Evolutionary conservation across 2,113 vertebrate genomes (phyloP).

Genomic region (Scatophagus argus): DNA sequence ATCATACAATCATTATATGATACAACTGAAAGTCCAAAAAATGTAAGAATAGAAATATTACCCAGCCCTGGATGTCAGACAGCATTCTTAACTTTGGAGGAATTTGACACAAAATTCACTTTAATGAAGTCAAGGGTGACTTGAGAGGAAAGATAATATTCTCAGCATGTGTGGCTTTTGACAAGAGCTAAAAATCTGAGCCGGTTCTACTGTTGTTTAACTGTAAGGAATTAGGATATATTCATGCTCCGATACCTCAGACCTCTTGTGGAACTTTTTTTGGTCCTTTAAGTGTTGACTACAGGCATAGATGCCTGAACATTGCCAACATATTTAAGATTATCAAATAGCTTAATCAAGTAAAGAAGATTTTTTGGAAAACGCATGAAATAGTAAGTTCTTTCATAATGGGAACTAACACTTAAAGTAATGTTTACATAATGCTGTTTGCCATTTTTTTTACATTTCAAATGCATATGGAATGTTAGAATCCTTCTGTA

Average conservation of each 20-base stretch:
- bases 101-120: not conserved
- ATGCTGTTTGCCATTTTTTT: not conserved
- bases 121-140: constrained; percentile 8
- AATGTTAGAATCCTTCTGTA: not conserved
- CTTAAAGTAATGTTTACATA: not conserved
- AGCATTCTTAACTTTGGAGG: not conserved
- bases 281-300: constrained; percentile 5
- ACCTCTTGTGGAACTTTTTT: not conserved
- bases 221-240: not conserved
- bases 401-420: not conserved
- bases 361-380: too few relatives aligned
- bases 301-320: constrained; percentile 23
- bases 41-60: not conserved
- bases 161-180: constrained; percentile 10
- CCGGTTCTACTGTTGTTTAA: not conserved
- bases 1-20: not conserved
- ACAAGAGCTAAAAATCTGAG: constrained; percentile 5
- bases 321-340: not conserved
- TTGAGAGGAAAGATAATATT: constrained; percentile 4
- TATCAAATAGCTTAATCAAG: not conserved
- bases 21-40: not conserved
- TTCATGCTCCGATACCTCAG: not conserved
- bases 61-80: not conserved
- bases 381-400: not conserved
- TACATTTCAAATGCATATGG: constrained; percentile 37